A percentile compares a stretch with the other conserved stretches of the same genome.
phyloP scores from a whole-genome alignment of 1,140 invertebrate genomes.

The Tetragnatha versicolor region DNA sequence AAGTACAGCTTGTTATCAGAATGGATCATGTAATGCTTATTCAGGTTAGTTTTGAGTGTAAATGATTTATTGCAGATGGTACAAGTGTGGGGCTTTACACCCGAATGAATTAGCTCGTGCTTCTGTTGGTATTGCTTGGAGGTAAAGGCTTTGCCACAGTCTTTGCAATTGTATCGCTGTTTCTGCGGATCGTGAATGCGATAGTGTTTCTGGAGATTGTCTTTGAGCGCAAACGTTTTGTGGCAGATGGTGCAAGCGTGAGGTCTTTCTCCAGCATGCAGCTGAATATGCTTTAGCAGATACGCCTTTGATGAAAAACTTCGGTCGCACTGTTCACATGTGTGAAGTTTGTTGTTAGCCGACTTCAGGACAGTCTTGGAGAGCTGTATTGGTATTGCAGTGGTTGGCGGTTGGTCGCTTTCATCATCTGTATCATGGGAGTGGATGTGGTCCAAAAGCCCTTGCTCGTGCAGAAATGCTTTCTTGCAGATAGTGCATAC shows the following conservation, averaged over 20 bases:
- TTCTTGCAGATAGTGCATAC: slow-evolving; percentile 36
- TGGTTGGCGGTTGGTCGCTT: background rate
- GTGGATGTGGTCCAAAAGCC: slow-evolving; percentile 1
- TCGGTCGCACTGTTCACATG: slow-evolving; percentile 5
- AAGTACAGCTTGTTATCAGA: slow-evolving; percentile 1
- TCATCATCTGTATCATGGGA: background rate
- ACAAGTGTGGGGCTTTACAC: slow-evolving; percentile 24
- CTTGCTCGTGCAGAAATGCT: slow-evolving; percentile 24
- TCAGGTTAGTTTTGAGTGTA: slow-evolving; percentile 26
- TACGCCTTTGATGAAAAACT: slow-evolving; percentile 17
- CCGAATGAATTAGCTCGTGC: slow-evolving; percentile 23
- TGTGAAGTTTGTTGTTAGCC: background rate
- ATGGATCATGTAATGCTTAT: slow-evolving; percentile 21
- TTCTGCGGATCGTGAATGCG: slow-evolving; percentile 11
- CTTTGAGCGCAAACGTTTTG: slow-evolving; percentile 8
- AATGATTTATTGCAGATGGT: slow-evolving; percentile 24
- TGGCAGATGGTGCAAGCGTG: slow-evolving; percentile 20
- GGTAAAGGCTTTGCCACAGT: slow-evolving; percentile 33
- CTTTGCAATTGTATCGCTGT: background rate
- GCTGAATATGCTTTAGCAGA: slow-evolving; percentile 15
- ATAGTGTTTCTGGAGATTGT: slow-evolving; percentile 28
- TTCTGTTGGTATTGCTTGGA: slow-evolving; percentile 16
- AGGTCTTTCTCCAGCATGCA: slow-evolving; percentile 22
- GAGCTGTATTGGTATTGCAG: too few relatives aligned
- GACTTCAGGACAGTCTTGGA: background rate